These are phyloP conservation scores for Mayetiola destructor DNA, from an alignment of 2,888 invertebrate species.

Conservation along the genomic window DNA sequence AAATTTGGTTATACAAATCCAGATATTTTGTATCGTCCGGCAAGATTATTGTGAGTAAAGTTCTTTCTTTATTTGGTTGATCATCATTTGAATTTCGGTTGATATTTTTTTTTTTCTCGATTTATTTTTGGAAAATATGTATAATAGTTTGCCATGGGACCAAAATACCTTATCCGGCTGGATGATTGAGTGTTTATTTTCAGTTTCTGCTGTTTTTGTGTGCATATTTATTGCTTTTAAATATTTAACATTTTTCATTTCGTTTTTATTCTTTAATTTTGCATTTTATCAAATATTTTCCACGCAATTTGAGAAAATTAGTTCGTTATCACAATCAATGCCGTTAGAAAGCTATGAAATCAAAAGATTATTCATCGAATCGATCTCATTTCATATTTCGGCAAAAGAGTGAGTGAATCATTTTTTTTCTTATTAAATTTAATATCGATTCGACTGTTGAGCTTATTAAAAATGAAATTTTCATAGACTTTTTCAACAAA, in stretches of 20 bases:
- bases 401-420: not conserved
- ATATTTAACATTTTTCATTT: not conserved
- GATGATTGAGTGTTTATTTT: not conserved
- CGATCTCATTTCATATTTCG: not conserved
- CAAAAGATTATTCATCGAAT: not conserved
- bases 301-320: not conserved
- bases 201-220: not conserved
- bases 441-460: too few relatives aligned
- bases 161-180: not conserved
- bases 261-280: not conserved
- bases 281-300: not conserved
- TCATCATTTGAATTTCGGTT: too few relatives aligned
- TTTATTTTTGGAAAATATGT: too few relatives aligned
- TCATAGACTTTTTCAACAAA: too few relatives aligned
- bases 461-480: too few relatives aligned
- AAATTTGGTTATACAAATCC: too few relatives aligned
- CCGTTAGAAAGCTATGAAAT: too few relatives aligned
- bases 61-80: too few relatives aligned
- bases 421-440: too few relatives aligned
- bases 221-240: not conserved
- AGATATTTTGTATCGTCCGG: too few relatives aligned
- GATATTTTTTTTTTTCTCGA: too few relatives aligned
- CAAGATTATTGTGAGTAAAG: too few relatives aligned
- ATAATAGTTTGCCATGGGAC: not conserved
- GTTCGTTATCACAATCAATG: not conserved